Evolutionary conservation across 2,113 vertebrate genomes (phyloP).

Genomic region (Etheostoma cragini): DNA sequence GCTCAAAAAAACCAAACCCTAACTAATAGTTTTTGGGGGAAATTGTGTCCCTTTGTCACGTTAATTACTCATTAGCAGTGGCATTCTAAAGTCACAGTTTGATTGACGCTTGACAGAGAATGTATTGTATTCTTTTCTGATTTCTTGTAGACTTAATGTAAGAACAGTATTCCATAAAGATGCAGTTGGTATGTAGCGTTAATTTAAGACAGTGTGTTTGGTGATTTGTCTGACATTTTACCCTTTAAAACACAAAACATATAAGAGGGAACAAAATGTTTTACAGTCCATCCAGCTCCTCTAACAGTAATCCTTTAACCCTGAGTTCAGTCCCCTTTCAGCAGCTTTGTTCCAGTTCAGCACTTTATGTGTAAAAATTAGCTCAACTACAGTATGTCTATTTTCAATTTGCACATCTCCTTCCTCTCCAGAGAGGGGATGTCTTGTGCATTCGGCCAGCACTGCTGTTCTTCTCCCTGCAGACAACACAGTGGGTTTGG

Average conservation of each 20-base stretch:
- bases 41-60: background rate
- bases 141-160: background rate
- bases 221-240: background rate
- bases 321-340: constrained; percentile 16
- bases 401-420: constrained; percentile 1
- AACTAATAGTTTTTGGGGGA: background rate
- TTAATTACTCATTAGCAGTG: background rate
- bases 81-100: background rate
- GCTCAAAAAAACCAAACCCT: background rate
- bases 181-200: background rate
- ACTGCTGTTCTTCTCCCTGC: background rate
- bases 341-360: constrained; percentile 36
- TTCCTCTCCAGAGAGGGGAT: constrained; percentile 14
- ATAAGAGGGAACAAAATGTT: background rate
- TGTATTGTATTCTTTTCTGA: background rate
- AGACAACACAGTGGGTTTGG: background rate
- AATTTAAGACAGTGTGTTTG: background rate
- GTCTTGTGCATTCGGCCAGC: background rate
- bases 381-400: constrained; percentile 17
- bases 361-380: constrained; percentile 17
- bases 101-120: background rate
- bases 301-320: constrained; percentile 25
- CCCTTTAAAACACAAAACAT: background rate
- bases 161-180: background rate
- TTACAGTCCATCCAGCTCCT: constrained; percentile 12